Conservation (phyloP, 2,113 vertebrate species). For the Porphyrio hochstetteri region DNA sequence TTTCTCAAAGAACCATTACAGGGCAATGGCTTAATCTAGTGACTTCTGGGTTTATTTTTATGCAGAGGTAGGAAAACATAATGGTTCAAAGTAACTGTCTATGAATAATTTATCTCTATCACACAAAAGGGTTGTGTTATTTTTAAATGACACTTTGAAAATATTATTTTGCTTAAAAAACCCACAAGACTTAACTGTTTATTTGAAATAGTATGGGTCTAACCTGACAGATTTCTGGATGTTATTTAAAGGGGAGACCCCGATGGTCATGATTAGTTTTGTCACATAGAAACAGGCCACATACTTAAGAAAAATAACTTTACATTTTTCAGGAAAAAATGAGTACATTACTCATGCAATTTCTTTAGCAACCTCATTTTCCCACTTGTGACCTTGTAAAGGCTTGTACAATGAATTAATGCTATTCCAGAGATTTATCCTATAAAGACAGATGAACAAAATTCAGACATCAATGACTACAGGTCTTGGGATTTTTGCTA, state of each 20-base stretch:
- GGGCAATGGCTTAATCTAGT: slow-evolving; percentile 1
- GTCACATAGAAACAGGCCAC: neutral
- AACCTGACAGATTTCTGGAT: neutral
- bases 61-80: slow-evolving; percentile 25
- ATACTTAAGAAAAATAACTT: neutral
- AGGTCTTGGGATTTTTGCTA: neutral
- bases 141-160: neutral
- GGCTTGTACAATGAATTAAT: neutral
- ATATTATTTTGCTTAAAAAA: neutral
- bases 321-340: neutral
- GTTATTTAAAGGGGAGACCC: neutral
- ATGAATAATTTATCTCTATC: neutral
- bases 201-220: neutral
- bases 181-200: neutral
- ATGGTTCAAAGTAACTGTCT: slow-evolving; percentile 11
- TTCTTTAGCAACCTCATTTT: neutral
- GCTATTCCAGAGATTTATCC: neutral
- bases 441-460: neutral
- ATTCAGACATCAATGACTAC: neutral
- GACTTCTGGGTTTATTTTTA: slow-evolving; percentile 38
- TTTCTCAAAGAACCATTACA: slow-evolving; percentile 31
- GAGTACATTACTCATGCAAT: neutral
- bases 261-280: neutral
- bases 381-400: neutral
- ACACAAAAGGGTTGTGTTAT: neutral